These are phyloP conservation scores for Ceuthmochares aereus DNA, from an alignment of 2,113 vertebrate genomes.

Conservation along the genomic window DNA sequence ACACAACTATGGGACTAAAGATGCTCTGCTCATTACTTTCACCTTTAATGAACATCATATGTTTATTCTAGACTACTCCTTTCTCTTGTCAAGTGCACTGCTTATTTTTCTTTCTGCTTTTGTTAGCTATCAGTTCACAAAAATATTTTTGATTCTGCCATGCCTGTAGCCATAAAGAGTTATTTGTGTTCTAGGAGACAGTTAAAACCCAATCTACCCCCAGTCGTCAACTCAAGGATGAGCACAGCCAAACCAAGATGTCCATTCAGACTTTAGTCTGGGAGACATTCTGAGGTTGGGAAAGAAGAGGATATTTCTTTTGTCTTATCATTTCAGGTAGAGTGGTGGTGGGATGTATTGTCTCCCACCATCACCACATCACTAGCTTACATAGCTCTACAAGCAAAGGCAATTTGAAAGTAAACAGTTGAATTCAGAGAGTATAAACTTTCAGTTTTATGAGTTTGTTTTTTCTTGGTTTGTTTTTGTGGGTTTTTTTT, in stretches of 20 bases:
- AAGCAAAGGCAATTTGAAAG: background rate
- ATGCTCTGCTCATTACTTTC: background rate
- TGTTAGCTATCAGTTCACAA: background rate
- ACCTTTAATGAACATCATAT: background rate
- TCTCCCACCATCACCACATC: background rate
- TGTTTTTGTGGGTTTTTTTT: background rate
- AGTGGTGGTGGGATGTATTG: background rate
- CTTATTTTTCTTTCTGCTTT: background rate
- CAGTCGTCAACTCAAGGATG: background rate
- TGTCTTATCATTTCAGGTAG: background rate
- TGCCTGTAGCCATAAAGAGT: background rate
- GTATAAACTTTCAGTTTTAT: background rate
- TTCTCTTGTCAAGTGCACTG: background rate
- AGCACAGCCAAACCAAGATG: background rate
- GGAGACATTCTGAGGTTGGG: background rate
- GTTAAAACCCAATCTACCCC: background rate
- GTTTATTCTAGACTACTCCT: background rate
- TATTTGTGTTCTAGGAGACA: background rate
- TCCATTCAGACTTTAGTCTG: background rate
- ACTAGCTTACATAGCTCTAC: background rate
- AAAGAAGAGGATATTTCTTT: constrained; percentile 7
- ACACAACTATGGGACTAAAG: background rate
- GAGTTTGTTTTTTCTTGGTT: background rate
- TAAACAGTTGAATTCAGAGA: background rate
- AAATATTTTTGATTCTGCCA: background rate